Conservation (phyloP, 1,140 invertebrate species). For the Copidosoma floridanum region DNA sequence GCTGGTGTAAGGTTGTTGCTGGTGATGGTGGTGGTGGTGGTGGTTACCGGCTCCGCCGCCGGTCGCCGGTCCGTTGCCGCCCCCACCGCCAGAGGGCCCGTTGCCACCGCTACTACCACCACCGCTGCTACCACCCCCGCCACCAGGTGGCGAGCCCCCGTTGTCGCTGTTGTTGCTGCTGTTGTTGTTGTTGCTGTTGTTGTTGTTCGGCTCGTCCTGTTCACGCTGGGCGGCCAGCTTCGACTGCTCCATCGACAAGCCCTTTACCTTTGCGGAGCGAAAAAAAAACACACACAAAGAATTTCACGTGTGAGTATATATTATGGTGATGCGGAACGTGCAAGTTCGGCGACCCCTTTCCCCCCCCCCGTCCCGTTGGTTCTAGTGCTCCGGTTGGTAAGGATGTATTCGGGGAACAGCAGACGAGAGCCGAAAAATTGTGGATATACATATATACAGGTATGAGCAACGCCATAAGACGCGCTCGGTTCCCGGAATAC, state of each 20-base stretch:
- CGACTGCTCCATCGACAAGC: slow-evolving; percentile 75
- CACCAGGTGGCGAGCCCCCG: too few species aligned
- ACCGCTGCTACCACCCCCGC: too few species aligned
- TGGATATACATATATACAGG: too few species aligned
- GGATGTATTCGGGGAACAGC: too few species aligned
- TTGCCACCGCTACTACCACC: slow-evolving; percentile 33
- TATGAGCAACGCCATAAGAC: too few species aligned
- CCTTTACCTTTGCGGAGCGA: slow-evolving; percentile 64
- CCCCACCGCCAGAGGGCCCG: too few species aligned
- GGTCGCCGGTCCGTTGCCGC: slow-evolving; percentile 39
- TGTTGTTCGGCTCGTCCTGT: slow-evolving; percentile 43
- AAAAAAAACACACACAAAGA: neutral
- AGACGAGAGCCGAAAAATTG: too few species aligned
- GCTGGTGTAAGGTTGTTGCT: neutral
- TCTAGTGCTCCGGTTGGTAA: too few species aligned
- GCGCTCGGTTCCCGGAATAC: neutral
- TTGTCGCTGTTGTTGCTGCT: slow-evolving; percentile 2
- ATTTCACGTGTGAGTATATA: neutral
- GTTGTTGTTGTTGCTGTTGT: neutral
- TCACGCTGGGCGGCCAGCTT: slow-evolving; percentile 70
- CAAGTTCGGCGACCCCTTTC: too few species aligned
- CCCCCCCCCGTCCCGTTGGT: too few species aligned
- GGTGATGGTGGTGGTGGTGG: neutral
- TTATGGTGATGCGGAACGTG: too few species aligned
- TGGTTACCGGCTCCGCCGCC: slow-evolving; percentile 35